These are phyloP conservation scores for Ridgeia piscesae DNA, from an alignment of 1,140 invertebrate genomes.

Conservation along the genomic window DNA sequence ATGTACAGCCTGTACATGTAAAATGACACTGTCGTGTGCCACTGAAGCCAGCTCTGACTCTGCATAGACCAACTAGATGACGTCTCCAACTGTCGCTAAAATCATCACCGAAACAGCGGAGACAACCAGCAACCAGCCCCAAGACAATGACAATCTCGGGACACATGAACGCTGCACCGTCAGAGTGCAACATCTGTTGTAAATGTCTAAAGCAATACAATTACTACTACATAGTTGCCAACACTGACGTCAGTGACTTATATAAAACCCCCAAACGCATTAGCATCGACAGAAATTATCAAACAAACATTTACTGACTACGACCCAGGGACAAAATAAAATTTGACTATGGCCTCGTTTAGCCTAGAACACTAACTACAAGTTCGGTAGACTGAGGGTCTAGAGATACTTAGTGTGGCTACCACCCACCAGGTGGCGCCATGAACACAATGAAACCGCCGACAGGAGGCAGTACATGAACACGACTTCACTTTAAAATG, in stretches of 20 bases:
- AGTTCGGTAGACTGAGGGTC: too few relatives aligned
- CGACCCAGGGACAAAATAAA: neutral
- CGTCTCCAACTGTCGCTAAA: neutral
- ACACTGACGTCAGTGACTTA: too few relatives aligned
- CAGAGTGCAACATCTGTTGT: neutral
- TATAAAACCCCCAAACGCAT: too few relatives aligned
- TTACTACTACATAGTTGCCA: too few relatives aligned
- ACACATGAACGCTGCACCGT: neutral
- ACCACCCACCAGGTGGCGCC: neutral
- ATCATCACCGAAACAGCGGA: neutral
- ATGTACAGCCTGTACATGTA: neutral
- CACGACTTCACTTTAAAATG: neutral
- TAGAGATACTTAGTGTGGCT: too few relatives aligned
- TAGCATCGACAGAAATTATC: neutral
- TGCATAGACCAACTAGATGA: neutral
- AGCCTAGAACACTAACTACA: neutral
- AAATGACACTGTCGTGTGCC: neutral
- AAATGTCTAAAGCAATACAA: neutral
- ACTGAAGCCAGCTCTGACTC: neutral
- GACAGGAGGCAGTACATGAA: neutral
- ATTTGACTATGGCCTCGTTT: neutral
- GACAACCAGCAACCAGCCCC: neutral
- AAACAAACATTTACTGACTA: neutral
- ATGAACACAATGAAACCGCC: neutral
- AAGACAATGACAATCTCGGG: neutral